phyloP scores from a whole-genome alignment of 1,140 invertebrate species.

The Cecropterus lyciades region DNA sequence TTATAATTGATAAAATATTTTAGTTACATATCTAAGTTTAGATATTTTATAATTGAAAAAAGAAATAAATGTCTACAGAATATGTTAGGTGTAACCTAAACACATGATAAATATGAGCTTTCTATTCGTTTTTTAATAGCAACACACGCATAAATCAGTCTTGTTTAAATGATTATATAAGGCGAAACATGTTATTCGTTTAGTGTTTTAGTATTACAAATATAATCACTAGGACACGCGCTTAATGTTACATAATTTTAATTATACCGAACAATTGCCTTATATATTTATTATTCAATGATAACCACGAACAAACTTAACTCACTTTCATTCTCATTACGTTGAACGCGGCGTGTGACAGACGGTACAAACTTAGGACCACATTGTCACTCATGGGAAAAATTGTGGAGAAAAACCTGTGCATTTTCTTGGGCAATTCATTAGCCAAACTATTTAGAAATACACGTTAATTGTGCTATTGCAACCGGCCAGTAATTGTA shows the following conservation, averaged over 20 bases:
- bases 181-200: neutral
- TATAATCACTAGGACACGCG: neutral
- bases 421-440: conserved; percentile 42
- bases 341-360: conserved; percentile 5
- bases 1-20: too few species aligned
- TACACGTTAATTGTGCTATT: conserved; percentile 51
- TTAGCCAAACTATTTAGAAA: conserved; percentile 48
- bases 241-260: conserved; percentile 1
- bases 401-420: conserved; percentile 35
- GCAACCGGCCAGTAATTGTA: conserved; percentile 55
- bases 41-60: too few species aligned
- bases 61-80: too few species aligned
- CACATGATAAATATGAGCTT: neutral
- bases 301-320: conserved; percentile 15
- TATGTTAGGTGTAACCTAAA: neutral
- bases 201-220: neutral
- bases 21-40: too few species aligned
- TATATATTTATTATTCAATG: conserved; percentile 17
- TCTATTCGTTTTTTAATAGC: neutral
- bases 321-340: conserved; percentile 44
- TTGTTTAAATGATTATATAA: neutral
- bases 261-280: neutral
- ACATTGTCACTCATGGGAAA: conserved; percentile 46
- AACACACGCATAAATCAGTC: neutral
- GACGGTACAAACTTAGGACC: neutral